Base-by-base conservation (phyloP, 2,797 vertebrate genomes). In the Dermochelys coriacea region DNA sequence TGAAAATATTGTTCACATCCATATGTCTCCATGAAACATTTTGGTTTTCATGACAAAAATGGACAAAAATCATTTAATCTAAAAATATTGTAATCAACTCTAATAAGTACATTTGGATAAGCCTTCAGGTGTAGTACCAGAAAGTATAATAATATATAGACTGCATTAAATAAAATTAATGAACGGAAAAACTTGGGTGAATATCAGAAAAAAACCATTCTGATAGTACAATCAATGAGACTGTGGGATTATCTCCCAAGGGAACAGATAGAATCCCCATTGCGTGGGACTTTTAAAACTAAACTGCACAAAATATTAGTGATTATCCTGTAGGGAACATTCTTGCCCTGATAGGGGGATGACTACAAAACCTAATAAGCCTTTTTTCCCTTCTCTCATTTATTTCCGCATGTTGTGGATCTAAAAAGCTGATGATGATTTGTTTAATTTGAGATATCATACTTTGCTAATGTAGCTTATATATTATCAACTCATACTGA, bases 171-270 rank as follows among this genome's bases (percentile, higher is more conserved):
- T 3, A 0, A 64, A 90, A 84, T 15, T 74, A 12, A 54, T 59
- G 83, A 93, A 59, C 27, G 25, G 12, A 16, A 64, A 85, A 84
- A 92, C 89, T 25, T 49, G 23, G 11, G 51, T 5, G 84, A 31
- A 86, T 84, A 83, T 92, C 12, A 92, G 87, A 37, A 71, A 37
- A 68, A 93, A 92, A 77, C 29, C 29, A 45, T 88, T 91, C 37
- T 75, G 31, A 84, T 5, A 50, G n/a, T 64, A 82, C 71, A 55
- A 77, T 82, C 59, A 51, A 12, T 51, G 10, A 1, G 1, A n/a
- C 19, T 68, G 9, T 68, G 19, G 64, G 55, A 23, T 85, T 71
- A 85, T 16, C 2, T 85, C 27, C 51, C 57, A 87, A 0, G 10
- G 34, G 59, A 84, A 85, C 19, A 81, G 41, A 34, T 16, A 19